These are phyloP conservation scores for Gambusia affinis DNA, from an alignment of 2,113 vertebrate species.

Conservation along the genomic window DNA sequence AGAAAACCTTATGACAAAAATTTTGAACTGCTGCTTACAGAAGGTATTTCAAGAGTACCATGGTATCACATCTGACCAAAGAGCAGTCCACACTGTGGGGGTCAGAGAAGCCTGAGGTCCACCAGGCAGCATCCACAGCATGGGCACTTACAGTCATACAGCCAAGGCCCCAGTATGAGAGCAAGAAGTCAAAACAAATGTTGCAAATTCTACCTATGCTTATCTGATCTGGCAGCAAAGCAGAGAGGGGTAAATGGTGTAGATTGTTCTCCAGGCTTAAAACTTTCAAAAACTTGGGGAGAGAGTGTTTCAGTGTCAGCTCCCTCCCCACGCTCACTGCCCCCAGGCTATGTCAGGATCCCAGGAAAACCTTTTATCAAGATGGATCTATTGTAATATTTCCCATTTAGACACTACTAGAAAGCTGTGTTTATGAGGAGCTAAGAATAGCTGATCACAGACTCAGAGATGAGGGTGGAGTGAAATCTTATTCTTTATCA, in stretches of 20 bases:
- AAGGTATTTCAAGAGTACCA: neutral
- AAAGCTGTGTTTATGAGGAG: constrained; percentile 36
- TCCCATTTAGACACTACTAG: constrained; percentile 24
- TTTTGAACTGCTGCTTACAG: no score
- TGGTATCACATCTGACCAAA: neutral
- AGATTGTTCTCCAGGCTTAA: constrained; percentile 28
- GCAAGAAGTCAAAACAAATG: constrained; percentile 65
- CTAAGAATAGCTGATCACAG: constrained; percentile 32
- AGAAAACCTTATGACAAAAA: no score
- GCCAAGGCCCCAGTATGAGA: constrained; percentile 43
- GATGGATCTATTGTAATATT: constrained; percentile 52
- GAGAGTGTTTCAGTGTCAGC: neutral
- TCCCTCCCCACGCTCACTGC: neutral
- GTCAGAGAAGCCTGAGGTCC: constrained; percentile 20
- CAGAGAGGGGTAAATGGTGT: constrained; percentile 34
- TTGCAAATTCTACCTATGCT: constrained; percentile 42
- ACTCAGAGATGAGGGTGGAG: constrained; percentile 20
- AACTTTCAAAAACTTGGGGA: neutral
- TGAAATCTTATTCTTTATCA: constrained; percentile 57
- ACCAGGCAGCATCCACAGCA: constrained; percentile 30
- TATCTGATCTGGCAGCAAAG: constrained; percentile 60
- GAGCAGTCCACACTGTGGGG: constrained; percentile 12
- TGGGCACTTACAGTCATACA: constrained; percentile 24
- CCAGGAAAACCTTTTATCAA: constrained; percentile 36
- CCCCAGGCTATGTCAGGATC: constrained; percentile 1